phyloP scores from a whole-genome alignment of 2,888 invertebrate genomes.

The Protonemura montana region DNA sequence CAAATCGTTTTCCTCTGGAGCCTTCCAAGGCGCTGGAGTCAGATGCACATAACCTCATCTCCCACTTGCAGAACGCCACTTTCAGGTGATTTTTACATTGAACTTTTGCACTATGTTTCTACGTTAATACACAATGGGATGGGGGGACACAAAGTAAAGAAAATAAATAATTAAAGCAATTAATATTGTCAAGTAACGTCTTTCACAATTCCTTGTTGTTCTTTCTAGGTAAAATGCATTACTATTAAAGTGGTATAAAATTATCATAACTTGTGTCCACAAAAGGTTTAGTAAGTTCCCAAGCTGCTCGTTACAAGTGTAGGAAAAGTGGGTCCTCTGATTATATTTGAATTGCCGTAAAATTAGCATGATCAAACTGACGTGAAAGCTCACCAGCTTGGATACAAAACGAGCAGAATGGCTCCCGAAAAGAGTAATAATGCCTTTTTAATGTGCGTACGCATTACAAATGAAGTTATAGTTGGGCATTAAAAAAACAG shows the following conservation, averaged over 20 bases:
- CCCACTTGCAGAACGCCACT: too few species aligned
- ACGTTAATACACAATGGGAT: too few species aligned
- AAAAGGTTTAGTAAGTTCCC: background rate
- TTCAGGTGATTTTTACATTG: too few species aligned
- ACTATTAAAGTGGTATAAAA: background rate
- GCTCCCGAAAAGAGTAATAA: conserved; percentile 1
- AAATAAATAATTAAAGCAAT: background rate
- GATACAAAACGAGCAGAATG: background rate
- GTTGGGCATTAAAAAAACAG: background rate
- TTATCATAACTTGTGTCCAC: background rate
- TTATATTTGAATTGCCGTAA: background rate
- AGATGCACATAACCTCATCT: too few species aligned
- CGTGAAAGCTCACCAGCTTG: background rate
- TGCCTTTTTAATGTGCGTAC: conserved; percentile 17
- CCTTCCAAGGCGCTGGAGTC: too few species aligned
- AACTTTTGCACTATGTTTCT: too few species aligned
- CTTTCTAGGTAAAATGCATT: background rate
- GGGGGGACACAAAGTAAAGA: too few species aligned
- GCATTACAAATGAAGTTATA: conserved; percentile 18
- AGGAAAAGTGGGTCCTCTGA: background rate
- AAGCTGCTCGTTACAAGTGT: background rate
- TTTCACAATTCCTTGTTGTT: background rate
- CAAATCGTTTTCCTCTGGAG: too few species aligned
- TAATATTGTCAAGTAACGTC: background rate
- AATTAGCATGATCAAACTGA: background rate